Percentiles rank a stretch among this genome's conserved stretches.
Conservation (phyloP, 2,797 vertebrate species). For the Neomorphus geoffroyi region DNA sequence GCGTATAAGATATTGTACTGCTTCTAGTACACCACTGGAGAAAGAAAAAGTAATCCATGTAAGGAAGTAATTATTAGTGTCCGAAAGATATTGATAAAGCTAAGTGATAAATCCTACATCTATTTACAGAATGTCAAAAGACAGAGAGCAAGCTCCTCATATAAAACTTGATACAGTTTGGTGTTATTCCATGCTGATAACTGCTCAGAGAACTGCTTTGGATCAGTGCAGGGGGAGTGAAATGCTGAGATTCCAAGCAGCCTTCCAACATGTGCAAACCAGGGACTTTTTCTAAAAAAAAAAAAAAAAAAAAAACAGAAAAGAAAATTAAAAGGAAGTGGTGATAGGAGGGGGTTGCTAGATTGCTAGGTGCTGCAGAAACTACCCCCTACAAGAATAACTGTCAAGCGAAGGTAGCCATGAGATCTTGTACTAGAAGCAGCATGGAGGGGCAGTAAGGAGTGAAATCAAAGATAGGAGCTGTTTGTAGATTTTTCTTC, state of each 20-base stretch:
- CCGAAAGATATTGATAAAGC: not conserved
- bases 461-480: not conserved
- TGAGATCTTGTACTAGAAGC: not conserved
- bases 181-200: not conserved
- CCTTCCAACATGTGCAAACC: not conserved
- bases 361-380: not conserved
- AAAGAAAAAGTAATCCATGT: not conserved
- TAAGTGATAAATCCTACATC: not conserved
- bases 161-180: not conserved
- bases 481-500: not conserved
- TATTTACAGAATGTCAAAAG: not conserved
- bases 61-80: not conserved
- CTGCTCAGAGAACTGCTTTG: not conserved
- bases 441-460: not conserved
- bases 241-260: not conserved
- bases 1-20: not conserved
- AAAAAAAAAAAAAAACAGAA: not conserved
- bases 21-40: not conserved
- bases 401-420: not conserved
- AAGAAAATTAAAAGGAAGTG: not conserved
- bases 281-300: not conserved
- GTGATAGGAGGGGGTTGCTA: not conserved
- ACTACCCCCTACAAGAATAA: not conserved
- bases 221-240: not conserved
- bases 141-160: not conserved